Evolutionary conservation across 2,113 vertebrate species (phyloP), one percentile per base, ranked within the genome.

Genomic region (Anseranas semipalmata): DNA sequence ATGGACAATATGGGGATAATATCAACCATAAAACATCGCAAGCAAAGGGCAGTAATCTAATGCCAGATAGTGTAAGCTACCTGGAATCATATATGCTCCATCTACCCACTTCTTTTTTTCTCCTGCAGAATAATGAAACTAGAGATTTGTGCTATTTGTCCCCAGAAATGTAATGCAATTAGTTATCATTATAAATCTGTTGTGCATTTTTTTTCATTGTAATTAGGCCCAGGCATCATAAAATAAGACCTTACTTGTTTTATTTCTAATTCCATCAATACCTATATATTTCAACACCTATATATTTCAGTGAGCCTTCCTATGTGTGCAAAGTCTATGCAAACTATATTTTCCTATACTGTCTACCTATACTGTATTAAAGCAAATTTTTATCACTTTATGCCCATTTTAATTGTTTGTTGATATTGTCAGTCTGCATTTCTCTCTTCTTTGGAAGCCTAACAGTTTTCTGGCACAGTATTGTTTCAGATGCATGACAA

Each of bases 321-420:
- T n/a, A n/a, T n/a, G n/a, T n/a, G n/a, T n/a, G n/a, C n/a, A n/a
- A n/a, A n/a, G n/a, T n/a, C n/a, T n/a, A n/a, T n/a, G n/a, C n/a
- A n/a, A n/a, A n/a, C n/a, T n/a, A n/a, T n/a, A n/a, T n/a, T n/a
- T n/a, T n/a, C n/a, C n/a, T n/a, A n/a, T n/a, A n/a, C n/a, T n/a
- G n/a, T n/a, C n/a, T n/a, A 25, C 22, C 5, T n/a, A 37, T 27
- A 41, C 22, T 37, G 4, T 62, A 25, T 45, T 43, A 15, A 94
- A 89, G 43, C 3, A 7, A 7, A 59, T 70, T 80, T 88, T 73
- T 39, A 43, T 27, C 67, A 0, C 7, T 85, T 71, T 65, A 33
- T 66, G 4, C 35, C 2, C 2, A 12, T 83, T 83, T 58, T 19
- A 55, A 6, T 52, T 63, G 15, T 33, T 24, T 60, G 0, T 0